These are phyloP conservation scores for Hyppa rectilinea DNA, from an alignment of 2,888 invertebrate genomes.

Conservation along the genomic window DNA sequence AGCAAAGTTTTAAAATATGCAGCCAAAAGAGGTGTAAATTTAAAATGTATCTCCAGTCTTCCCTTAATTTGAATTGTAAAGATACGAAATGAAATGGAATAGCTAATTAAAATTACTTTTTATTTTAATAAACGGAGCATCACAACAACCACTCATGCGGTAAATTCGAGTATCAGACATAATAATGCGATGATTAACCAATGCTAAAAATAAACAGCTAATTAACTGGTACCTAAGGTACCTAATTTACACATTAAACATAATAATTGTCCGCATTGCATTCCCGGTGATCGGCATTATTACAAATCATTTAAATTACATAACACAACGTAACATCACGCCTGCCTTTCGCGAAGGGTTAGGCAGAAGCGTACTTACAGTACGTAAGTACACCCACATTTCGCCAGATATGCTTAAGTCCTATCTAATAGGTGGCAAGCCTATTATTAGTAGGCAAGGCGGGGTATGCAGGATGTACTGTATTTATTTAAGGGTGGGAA, in stretches of 20 bases:
- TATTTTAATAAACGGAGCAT: conserved; percentile 10
- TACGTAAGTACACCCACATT: too few species aligned
- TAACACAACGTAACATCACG: too few species aligned
- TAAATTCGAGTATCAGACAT: conserved; percentile 10
- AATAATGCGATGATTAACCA: conserved; percentile 16
- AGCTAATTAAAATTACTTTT: conserved; percentile 30
- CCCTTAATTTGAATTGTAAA: conserved; percentile 27
- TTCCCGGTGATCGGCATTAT: not conserved
- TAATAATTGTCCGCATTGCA: conserved; percentile 1
- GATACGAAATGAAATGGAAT: conserved; percentile 22
- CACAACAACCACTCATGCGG: conserved; percentile 3
- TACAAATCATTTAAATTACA: too few species aligned
- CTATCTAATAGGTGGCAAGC: too few species aligned
- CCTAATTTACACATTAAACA: conserved; percentile 8
- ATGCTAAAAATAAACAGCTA: conserved; percentile 5
- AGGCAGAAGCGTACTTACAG: too few species aligned
- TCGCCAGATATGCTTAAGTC: too few species aligned
- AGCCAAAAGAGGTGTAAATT: not conserved
- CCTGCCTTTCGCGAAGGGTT: too few species aligned
- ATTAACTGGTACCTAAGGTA: conserved; percentile 7
- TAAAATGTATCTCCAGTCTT: not conserved
- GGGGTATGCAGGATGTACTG: too few species aligned
- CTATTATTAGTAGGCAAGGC: too few species aligned
- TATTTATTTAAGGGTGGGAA: too few species aligned
- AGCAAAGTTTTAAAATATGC: not conserved